These are phyloP conservation scores for Marcusenius ussheri DNA, from an alignment of 2,113 vertebrate genomes.

Conservation along the genomic window DNA sequence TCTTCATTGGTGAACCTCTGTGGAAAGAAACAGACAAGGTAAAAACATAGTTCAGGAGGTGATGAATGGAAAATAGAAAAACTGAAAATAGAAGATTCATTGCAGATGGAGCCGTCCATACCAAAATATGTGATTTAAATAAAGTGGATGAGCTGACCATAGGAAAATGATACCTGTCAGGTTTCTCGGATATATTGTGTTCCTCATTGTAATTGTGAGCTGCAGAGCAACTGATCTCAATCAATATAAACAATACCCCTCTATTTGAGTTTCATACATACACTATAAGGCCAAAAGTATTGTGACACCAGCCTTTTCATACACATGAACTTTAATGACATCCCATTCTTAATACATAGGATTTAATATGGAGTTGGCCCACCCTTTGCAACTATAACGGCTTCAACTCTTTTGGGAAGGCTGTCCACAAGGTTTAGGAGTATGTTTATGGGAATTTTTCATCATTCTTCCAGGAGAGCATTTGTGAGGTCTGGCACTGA, in stretches of 20 bases:
- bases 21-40: constrained; percentile 25
- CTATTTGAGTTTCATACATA: too few relatives aligned
- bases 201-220: not conserved
- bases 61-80: not conserved
- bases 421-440: too few relatives aligned
- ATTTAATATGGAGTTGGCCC: too few relatives aligned
- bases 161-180: not conserved
- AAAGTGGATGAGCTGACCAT: constrained; percentile 25
- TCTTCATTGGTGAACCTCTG: constrained; percentile 98
- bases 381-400: too few relatives aligned
- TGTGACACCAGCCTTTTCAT: too few relatives aligned
- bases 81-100: not conserved
- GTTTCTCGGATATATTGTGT: not conserved
- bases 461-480: too few relatives aligned
- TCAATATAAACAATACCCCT: not conserved
- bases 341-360: too few relatives aligned
- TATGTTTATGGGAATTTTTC: too few relatives aligned
- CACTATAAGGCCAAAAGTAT: too few relatives aligned
- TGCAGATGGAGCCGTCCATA: constrained; percentile 1
- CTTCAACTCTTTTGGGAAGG: too few relatives aligned
- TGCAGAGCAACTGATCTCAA: not conserved
- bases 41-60: not conserved
- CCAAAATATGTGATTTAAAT: constrained; percentile 38
- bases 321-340: too few relatives aligned
- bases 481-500: too few relatives aligned